phyloP scores from a whole-genome alignment of 2,113 vertebrate species.

The Myocastor coypus region DNA sequence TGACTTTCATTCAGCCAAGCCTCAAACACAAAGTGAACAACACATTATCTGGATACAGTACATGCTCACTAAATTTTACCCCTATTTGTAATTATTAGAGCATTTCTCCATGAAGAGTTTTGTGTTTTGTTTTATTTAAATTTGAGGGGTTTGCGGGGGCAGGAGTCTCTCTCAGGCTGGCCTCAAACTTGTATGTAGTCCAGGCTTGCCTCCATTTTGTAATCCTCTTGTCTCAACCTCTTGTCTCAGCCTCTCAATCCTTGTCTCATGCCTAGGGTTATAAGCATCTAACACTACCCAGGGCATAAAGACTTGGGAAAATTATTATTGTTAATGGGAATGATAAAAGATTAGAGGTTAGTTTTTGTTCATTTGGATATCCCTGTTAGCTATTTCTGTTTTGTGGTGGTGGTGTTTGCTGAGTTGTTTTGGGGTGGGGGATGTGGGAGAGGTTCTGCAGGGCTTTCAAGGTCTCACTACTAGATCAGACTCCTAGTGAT shows the following conservation, averaged over 20 bases:
- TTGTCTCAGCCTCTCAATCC: too few species aligned
- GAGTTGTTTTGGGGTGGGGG: too few species aligned
- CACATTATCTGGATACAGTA: not conserved
- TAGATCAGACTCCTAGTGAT: too few species aligned
- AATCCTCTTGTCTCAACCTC: not conserved
- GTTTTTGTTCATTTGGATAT: slow-evolving; percentile 5
- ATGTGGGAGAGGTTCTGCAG: too few species aligned
- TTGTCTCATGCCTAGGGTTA: too few species aligned
- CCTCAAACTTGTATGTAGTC: not conserved
- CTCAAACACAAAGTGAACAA: slow-evolving; percentile 18
- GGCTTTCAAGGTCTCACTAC: too few species aligned
- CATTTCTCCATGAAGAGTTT: slow-evolving; percentile 29
- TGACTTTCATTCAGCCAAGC: slow-evolving; percentile 3
- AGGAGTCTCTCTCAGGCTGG: not conserved
- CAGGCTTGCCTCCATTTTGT: not conserved
- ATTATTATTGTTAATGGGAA: not conserved
- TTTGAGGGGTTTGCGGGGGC: accelerated
- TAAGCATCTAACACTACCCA: not conserved
- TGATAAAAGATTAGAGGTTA: slow-evolving; percentile 17
- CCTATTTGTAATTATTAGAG: slow-evolving; percentile 17
- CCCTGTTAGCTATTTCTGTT: slow-evolving; percentile 29
- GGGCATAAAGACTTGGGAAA: not conserved
- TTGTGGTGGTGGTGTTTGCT: too few species aligned
- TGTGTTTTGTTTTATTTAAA: not conserved
- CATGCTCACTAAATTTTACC: not conserved